phyloP scores from a whole-genome alignment of 2,113 vertebrate genomes.

The Cephalophus harveyi region DNA sequence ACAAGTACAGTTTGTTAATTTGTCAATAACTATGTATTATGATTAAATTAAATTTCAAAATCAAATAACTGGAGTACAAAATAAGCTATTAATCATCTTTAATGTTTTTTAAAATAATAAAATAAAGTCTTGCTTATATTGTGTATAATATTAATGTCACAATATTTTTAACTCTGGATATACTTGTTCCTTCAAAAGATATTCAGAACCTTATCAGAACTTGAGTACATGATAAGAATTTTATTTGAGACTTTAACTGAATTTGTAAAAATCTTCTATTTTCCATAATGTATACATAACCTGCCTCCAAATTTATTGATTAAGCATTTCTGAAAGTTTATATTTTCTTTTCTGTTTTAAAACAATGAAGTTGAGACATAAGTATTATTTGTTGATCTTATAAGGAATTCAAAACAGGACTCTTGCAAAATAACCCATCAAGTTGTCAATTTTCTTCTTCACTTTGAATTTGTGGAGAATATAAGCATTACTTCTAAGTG shows the following conservation, averaged over 20 bases:
- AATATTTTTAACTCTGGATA: background rate
- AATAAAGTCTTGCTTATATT: background rate
- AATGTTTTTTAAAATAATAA: background rate
- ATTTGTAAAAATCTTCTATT: background rate
- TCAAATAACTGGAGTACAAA: background rate
- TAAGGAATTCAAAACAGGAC: background rate
- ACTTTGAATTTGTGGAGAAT: background rate
- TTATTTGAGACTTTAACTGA: background rate
- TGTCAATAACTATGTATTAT: background rate
- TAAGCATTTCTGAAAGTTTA: background rate
- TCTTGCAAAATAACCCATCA: background rate
- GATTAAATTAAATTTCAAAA: background rate
- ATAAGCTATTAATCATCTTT: background rate
- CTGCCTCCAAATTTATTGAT: background rate
- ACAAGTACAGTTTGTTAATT: background rate
- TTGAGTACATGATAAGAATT: background rate
- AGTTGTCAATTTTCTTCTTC: background rate
- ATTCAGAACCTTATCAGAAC: background rate
- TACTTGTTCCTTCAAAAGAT: background rate
- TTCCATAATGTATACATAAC: background rate
- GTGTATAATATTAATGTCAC: background rate
- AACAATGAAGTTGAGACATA: background rate
- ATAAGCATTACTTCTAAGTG: background rate
- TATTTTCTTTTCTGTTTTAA: background rate
- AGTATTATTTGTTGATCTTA: background rate